Evolutionary conservation across 2,888 invertebrate species (phyloP).

Genomic region (Standfussiana lucernea): DNA sequence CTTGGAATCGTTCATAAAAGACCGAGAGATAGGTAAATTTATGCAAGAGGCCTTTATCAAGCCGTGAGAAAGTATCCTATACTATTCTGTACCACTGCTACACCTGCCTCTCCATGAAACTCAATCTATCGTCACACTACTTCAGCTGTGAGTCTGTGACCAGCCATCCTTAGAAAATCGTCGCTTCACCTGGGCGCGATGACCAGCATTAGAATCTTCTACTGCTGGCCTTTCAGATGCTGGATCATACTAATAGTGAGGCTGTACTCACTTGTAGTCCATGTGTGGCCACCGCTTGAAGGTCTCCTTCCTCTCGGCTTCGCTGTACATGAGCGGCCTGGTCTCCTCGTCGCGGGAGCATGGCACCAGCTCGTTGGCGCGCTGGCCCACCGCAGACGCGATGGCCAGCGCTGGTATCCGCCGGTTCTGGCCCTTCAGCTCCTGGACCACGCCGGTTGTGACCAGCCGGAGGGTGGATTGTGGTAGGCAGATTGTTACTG

Average conservation of each 20-base stretch:
- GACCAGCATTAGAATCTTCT: background rate
- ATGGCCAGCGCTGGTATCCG: conserved; percentile 96
- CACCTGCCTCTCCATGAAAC: background rate
- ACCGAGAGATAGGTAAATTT: too few species aligned
- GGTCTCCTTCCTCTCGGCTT: conserved; percentile 96
- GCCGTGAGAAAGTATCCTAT: background rate
- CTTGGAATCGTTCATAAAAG: too few species aligned
- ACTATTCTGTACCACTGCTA: background rate
- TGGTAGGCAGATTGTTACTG: conserved; percentile 95
- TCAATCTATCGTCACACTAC: background rate
- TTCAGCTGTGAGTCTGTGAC: background rate
- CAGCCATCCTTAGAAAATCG: background rate
- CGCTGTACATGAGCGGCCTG: conserved; percentile 95
- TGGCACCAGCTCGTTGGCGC: conserved; percentile 94
- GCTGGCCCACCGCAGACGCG: conserved; percentile 96
- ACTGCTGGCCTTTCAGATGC: background rate
- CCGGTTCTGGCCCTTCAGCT: conserved; percentile 95
- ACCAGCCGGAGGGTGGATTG: conserved; percentile 95
- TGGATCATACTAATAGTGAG: background rate
- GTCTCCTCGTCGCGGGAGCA: conserved; percentile 88
- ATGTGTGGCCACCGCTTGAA: conserved; percentile 99
- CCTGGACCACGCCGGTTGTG: conserved; percentile 94
- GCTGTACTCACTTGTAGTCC: conserved; percentile 95
- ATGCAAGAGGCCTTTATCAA: background rate
- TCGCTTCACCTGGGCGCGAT: background rate